These are phyloP conservation scores for Macaria notata DNA, from an alignment of 2,888 invertebrate species.

Conservation along the genomic window DNA sequence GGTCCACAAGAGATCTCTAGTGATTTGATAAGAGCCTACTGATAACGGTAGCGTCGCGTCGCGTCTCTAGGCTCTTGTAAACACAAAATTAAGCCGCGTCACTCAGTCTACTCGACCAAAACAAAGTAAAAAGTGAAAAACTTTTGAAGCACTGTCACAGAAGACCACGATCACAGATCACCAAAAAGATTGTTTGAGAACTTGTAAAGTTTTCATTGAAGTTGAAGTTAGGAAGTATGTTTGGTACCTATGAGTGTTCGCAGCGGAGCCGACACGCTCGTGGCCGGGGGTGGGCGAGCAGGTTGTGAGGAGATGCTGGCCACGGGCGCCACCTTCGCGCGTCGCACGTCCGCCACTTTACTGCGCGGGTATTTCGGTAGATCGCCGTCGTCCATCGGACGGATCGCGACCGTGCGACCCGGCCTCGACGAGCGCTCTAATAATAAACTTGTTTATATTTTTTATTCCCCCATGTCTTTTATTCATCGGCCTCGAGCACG, in stretches of 20 bases:
- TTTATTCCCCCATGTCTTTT: conserved; percentile 70
- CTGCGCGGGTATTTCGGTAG: conserved; percentile 79
- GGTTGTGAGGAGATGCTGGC: conserved; percentile 16
- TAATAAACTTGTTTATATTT: conserved; percentile 82
- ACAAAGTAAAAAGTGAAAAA: not conserved
- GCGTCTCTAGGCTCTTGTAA: conserved; percentile 5
- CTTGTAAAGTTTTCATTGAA: not conserved
- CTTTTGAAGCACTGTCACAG: conserved; percentile 15
- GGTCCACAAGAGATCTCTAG: not conserved
- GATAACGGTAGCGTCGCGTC: conserved; percentile 8
- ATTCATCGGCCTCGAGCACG: conserved; percentile 67
- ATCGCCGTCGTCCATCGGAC: conserved; percentile 78
- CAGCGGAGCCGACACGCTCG: conserved; percentile 3
- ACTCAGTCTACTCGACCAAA: conserved; percentile 2
- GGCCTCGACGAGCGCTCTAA: conserved; percentile 78
- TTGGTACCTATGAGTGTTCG: conserved; percentile 23
- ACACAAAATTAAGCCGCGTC: not conserved
- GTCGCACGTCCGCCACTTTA: conserved; percentile 61
- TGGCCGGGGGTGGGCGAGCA: conserved; percentile 10
- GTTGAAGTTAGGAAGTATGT: conserved; percentile 8
- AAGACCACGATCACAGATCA: conserved; percentile 1
- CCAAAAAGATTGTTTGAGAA: not conserved
- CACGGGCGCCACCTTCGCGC: conserved; percentile 52
- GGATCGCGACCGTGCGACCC: conserved; percentile 81
- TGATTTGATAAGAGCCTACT: conserved; percentile 1